Base-by-base conservation (phyloP, 2,888 invertebrate species). In the Colletes collaris region DNA sequence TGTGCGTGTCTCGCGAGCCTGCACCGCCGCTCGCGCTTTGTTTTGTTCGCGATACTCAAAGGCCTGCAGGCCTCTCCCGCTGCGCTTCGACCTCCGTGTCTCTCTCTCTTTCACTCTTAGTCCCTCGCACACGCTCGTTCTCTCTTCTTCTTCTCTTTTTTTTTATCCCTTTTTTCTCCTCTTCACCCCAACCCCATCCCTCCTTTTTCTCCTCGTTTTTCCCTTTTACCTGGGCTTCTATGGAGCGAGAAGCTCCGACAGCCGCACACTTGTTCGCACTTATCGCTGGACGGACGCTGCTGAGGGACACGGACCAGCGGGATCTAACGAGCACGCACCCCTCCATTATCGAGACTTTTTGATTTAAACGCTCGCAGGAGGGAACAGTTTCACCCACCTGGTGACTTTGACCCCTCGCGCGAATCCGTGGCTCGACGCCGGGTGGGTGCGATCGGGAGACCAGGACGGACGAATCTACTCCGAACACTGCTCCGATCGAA, bases 271-370 rank as follows among this genome's bases (percentile, higher is more conserved):
- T 84, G 67, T 79, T 79, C 81, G 60, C 78, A 68, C 81, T 81
- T 84, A 84, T 82, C 85, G 85, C 68, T n/a, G 58, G 64, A 73
- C 16, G 58, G 64, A 73, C 74, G 65, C 66, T 67, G 84, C 72
- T 27, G 77, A 62, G 77, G 68, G 80, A 79, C 83, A 74, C 76
- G 76, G 76, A 64, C 56, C 70, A 52, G 67, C 71, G 58, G 73
- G 72, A 74, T 76, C 79, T 84, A 84, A 81, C 84, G 85, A 84
- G 82, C 84, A 81, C 83, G 80, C 83, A 83, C 73, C 69, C 72
- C 56, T 49, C 53, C 50, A 52, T 68, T 77, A 75, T 77, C 77
- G 67, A 50, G 44, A 16, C 19, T 53, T 65, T 71, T 76, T 63
- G 71, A 65, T 64, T 59, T 46, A 52, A 70, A 60, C 60, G 13